These are phyloP conservation scores for Perizoma affinitatum DNA, from an alignment of 2,888 invertebrate genomes.

Conservation along the genomic window DNA sequence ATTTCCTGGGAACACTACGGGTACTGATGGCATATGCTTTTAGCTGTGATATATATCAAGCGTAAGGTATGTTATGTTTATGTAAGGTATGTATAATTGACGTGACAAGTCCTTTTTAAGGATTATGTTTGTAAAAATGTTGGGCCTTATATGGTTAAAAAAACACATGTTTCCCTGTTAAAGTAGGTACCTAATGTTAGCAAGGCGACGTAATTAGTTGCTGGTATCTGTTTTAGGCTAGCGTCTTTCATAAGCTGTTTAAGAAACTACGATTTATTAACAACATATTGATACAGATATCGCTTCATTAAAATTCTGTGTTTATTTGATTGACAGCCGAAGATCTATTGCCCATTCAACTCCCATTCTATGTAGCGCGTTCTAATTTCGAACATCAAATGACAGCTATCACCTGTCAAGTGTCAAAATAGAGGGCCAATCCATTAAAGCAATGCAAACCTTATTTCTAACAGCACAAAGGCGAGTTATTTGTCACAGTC, in stretches of 20 bases:
- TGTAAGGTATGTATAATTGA: too few species aligned
- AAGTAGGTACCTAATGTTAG: too few species aligned
- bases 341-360: slow-evolving; percentile 25
- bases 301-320: slow-evolving; percentile 14
- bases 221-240: too few species aligned
- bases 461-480: slow-evolving; percentile 21
- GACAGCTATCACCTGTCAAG: slow-evolving; percentile 32
- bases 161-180: too few species aligned
- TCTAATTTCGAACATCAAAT: slow-evolving; percentile 30
- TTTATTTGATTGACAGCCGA: slow-evolving; percentile 25
- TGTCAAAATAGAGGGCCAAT: slow-evolving; percentile 23
- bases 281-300: slow-evolving; percentile 1
- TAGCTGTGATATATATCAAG: too few species aligned
- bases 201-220: too few species aligned
- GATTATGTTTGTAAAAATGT: too few species aligned
- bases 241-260: too few species aligned
- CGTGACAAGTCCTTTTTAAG: too few species aligned
- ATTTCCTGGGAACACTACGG: slow-evolving; percentile 17
- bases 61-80: too few species aligned
- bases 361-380: slow-evolving; percentile 22
- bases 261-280: slow-evolving; percentile 1
- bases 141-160: too few species aligned
- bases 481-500: slow-evolving; percentile 44
- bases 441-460: slow-evolving; percentile 8
- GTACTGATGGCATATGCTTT: not conserved